These are phyloP conservation scores for Penelope pileata DNA, from an alignment of 2,113 vertebrate species.

Conservation along the genomic window DNA sequence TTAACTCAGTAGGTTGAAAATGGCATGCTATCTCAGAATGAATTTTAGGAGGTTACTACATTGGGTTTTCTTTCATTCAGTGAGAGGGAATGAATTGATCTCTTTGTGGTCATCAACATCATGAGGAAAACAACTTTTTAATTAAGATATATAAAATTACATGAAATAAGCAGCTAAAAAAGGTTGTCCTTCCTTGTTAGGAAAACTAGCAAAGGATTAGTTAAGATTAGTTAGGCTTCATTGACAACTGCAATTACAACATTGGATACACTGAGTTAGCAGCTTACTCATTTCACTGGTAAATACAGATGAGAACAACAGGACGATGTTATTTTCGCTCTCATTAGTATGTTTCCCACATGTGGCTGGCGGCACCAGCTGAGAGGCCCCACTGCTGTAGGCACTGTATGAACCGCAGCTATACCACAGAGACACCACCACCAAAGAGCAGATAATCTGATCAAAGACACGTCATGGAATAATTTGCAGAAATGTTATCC, in stretches of 20 bases:
- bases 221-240: neutral
- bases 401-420: neutral
- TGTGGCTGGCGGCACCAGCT: neutral
- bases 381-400: neutral
- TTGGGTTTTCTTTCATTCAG: neutral
- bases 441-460: neutral
- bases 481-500: neutral
- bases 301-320: constrained; percentile 9
- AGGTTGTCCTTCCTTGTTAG: neutral
- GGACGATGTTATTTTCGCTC: neutral
- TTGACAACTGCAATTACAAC: neutral
- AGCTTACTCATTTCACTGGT: neutral
- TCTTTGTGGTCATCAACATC: neutral
- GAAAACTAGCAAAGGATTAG: neutral
- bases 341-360: constrained; percentile 6
- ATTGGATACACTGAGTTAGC: neutral
- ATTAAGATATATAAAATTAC: neutral
- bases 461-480: neutral
- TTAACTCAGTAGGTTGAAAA: neutral
- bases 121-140: neutral
- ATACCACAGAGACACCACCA: neutral
- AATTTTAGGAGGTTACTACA: neutral
- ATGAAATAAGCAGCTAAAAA: neutral
- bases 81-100: neutral
- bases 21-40: neutral